Evolutionary conservation across 1,140 invertebrate genomes (phyloP).

Genomic region (Linepithema humile): DNA sequence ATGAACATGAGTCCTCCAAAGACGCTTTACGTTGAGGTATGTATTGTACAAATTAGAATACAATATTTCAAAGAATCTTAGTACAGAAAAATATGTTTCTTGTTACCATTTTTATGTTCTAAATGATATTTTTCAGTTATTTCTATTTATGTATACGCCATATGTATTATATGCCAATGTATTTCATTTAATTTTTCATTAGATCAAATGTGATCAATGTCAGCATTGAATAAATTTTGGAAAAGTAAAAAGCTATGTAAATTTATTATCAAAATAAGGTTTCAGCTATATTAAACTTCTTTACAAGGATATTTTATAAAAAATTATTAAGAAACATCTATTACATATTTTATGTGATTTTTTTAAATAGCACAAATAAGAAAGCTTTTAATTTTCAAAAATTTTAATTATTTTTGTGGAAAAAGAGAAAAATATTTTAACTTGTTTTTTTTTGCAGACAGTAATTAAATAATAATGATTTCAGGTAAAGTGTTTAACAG

Average conservation of each 20-base stretch:
- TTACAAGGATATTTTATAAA: not conserved
- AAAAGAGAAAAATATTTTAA: not conserved
- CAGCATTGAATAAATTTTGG: too few relatives aligned
- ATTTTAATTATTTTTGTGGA: not conserved
- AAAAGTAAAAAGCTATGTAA: too few relatives aligned
- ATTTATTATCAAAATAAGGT: too few relatives aligned
- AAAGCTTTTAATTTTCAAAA: not conserved
- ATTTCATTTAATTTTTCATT: too few relatives aligned
- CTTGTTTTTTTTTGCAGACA: not conserved
- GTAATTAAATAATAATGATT: conserved; percentile 51
- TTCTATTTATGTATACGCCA: not conserved
- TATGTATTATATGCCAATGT: not conserved
- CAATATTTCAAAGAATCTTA: not conserved
- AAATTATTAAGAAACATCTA: not conserved
- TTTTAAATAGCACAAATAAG: not conserved
- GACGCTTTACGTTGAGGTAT: conserved; percentile 94
- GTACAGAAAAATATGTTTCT: not conserved
- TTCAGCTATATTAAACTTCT: too few relatives aligned
- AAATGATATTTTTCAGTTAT: not conserved
- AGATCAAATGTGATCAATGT: too few relatives aligned
- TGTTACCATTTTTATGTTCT: not conserved
- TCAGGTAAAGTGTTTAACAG: conserved; percentile 93
- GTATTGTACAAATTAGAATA: not conserved
- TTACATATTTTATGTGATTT: not conserved
- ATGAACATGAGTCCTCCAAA: conserved; percentile 96